These are phyloP conservation scores for Trypoxylus dichotomus DNA, from an alignment of 1,140 invertebrate genomes.

Conservation along the genomic window DNA sequence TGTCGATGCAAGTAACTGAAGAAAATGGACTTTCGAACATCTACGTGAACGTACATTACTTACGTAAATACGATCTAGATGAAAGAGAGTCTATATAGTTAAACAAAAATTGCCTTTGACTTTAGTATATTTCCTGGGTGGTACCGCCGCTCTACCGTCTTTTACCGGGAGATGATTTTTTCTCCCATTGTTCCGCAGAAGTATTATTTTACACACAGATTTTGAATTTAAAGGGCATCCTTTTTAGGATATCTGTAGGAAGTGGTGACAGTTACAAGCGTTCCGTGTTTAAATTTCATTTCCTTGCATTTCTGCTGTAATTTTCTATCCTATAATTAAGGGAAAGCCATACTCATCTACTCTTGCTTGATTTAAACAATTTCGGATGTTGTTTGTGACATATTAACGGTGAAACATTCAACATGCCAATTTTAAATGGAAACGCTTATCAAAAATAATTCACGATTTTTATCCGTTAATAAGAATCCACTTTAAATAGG, in stretches of 20 bases:
- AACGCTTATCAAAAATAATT: too few species aligned
- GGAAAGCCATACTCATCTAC: too few species aligned
- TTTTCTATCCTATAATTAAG: background rate
- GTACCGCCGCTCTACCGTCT: background rate
- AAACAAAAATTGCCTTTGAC: background rate
- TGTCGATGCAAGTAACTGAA: background rate
- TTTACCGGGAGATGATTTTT: background rate
- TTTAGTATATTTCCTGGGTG: background rate
- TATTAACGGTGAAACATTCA: too few species aligned
- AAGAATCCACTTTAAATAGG: too few species aligned
- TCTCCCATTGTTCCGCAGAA: background rate
- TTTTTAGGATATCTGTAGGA: background rate
- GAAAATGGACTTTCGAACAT: constrained; percentile 23
- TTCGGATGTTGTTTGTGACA: too few species aligned
- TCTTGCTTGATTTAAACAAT: too few species aligned
- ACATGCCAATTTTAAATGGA: too few species aligned
- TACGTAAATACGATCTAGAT: constrained; percentile 15
- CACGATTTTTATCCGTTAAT: too few species aligned
- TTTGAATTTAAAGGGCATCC: background rate
- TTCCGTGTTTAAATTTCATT: background rate
- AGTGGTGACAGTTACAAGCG: background rate
- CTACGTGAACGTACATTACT: background rate
- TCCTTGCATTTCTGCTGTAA: background rate
- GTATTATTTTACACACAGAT: background rate
- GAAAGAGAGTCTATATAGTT: constrained; percentile 1